Conservation (phyloP, 2,888 invertebrate genomes). For the Drosophila mimetica region DNA sequence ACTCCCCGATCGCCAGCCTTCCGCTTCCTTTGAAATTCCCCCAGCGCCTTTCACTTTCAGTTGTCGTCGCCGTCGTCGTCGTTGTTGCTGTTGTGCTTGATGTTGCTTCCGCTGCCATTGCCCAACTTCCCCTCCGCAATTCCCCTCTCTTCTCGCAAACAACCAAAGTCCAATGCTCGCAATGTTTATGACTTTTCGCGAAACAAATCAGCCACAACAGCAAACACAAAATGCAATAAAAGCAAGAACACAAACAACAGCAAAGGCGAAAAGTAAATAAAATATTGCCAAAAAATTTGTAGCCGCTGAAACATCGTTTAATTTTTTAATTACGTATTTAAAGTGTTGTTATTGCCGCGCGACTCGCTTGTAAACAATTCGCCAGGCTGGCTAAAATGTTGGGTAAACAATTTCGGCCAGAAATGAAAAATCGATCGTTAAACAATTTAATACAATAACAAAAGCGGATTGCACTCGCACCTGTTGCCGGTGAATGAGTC, state of each 20-base stretch:
- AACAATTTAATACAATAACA: slow-evolving; percentile 29
- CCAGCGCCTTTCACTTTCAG: slow-evolving; percentile 72
- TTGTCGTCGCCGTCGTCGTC: slow-evolving; percentile 27
- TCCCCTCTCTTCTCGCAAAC: slow-evolving; percentile 1
- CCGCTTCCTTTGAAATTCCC: slow-evolving; percentile 65
- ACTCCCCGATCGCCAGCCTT: slow-evolving; percentile 35
- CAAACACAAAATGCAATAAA: slow-evolving; percentile 47
- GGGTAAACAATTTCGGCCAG: slow-evolving; percentile 45
- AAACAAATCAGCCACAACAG: slow-evolving; percentile 55
- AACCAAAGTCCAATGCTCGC: slow-evolving; percentile 71
- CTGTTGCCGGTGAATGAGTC: slow-evolving; percentile 61
- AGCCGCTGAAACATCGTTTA: slow-evolving; percentile 52
- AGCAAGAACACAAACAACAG: slow-evolving; percentile 19
- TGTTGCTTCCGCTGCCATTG: slow-evolving; percentile 28
- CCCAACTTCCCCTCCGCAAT: slow-evolving; percentile 9
- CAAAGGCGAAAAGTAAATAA: slow-evolving; percentile 37
- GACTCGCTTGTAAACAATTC: slow-evolving; percentile 65
- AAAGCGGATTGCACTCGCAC: slow-evolving; percentile 35
- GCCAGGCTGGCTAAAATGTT: slow-evolving; percentile 22
- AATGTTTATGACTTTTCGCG: slow-evolving; percentile 55
- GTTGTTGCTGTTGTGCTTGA: slow-evolving; percentile 31
- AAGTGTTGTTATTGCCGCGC: slow-evolving; percentile 42
- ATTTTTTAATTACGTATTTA: slow-evolving; percentile 69
- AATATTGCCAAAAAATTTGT: slow-evolving; percentile 40
- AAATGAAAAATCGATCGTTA: slow-evolving; percentile 31